Base-by-base conservation (phyloP, 2,888 invertebrate genomes). In the Slavum lentiscoides region DNA sequence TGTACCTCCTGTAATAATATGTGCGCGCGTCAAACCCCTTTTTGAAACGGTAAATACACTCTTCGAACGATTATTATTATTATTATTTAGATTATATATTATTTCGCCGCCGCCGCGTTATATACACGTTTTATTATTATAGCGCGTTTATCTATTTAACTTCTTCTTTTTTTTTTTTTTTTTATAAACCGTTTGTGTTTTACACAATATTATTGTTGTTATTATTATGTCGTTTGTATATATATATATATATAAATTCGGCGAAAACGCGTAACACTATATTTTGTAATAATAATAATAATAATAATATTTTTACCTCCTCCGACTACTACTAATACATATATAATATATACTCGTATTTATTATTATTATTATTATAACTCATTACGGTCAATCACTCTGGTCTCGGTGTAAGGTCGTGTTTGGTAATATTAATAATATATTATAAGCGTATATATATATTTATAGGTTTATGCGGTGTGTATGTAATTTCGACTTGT, bases 311-410 rank as follows among this genome's bases (percentile, higher is more conserved):
- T n/a, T 74, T 55, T 7, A 68, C 70, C 58, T 75, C 23, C 19
- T 21, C 23, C 21, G 59, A n/a, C 19, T 59, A n/a, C 1, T 59
- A 9, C 9, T 55, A 30, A 30, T 30, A 30, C 30, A 53, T 53
- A 53, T 2, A 53, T 53, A 53, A 53, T 15, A 11, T 55, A 55
- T 55, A 55, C 19, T 7, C 8, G 55, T 55, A 55, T 55, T 19
- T 55, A 55, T 30, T 1, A 30, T 30, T 30, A 30, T 30, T 30
- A 30, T 30, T 30, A 30, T 55, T 49, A 30, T 59, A 43, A 76
- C 43, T 68, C 67, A 76, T 76, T 76, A 76, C 59, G 58, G 64
- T 74, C 66, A 66, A 66, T 74, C 66, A 74, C 23, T 74, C 55
- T 55, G 17, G 11, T 66, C 23, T 74, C 55, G 37, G 21, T 19